phyloP scores from a whole-genome alignment of 2,888 invertebrate species.

The Drosophila borborema region DNA sequence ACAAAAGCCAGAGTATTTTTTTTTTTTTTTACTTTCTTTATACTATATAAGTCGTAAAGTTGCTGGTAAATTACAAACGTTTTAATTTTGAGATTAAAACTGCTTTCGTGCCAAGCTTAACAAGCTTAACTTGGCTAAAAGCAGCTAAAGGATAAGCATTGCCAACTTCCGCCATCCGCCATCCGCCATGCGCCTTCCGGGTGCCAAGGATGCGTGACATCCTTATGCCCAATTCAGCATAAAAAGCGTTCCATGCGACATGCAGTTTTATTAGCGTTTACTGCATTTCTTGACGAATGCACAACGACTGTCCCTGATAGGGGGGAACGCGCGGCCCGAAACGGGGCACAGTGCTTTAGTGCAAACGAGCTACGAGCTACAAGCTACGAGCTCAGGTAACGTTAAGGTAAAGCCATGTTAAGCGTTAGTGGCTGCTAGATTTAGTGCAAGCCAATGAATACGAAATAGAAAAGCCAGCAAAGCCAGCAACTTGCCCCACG shows the following conservation, averaged over 20 bases:
- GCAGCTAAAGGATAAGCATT: constrained; percentile 56
- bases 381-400: constrained; percentile 9
- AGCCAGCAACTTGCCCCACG: neutral
- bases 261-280: constrained; percentile 81
- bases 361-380: constrained; percentile 13
- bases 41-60: constrained; percentile 75
- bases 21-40: constrained; percentile 31
- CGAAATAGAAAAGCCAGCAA: constrained; percentile 49
- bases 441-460: constrained; percentile 62
- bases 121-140: constrained; percentile 73
- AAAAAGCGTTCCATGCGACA: constrained; percentile 74
- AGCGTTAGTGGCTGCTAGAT: constrained; percentile 43
- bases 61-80: constrained; percentile 79
- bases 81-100: constrained; percentile 82
- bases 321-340: neutral
- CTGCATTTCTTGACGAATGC: constrained; percentile 76
- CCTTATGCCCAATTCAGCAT: constrained; percentile 42
- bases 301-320: constrained; percentile 16
- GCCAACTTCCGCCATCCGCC: constrained; percentile 63
- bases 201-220: constrained; percentile 39
- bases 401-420: constrained; percentile 28
- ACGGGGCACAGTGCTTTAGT: constrained; percentile 20
- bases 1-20: constrained; percentile 40
- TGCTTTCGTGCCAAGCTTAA: constrained; percentile 79
- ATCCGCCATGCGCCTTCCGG: constrained; percentile 51